Conservation (phyloP, 2,888 invertebrate genomes). For the Cheiracanthium punctorium region DNA sequence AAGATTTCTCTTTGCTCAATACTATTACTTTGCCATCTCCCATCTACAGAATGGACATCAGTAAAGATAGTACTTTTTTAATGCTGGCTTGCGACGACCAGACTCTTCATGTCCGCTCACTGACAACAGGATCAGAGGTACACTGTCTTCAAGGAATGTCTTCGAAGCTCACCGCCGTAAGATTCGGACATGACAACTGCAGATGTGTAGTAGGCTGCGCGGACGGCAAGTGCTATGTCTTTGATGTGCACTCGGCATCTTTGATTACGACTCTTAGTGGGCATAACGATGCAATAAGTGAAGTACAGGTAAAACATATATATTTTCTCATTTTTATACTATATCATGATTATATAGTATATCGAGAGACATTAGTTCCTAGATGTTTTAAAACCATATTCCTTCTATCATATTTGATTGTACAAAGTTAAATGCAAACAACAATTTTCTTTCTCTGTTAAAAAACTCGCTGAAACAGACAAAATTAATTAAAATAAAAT, state of each 20-base stretch:
- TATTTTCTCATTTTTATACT: no score
- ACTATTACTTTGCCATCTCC: constrained; percentile 84
- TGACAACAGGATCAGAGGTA: constrained; percentile 91
- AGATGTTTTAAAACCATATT: no score
- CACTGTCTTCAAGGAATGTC: constrained; percentile 83
- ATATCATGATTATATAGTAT: no score
- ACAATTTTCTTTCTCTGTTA: no score
- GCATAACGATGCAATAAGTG: constrained; percentile 79
- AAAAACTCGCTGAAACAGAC: no score
- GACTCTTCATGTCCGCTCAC: constrained; percentile 87
- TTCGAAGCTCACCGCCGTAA: constrained; percentile 82
- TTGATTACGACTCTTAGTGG: constrained; percentile 83
- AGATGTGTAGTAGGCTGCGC: constrained; percentile 87
- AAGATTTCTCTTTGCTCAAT: constrained; percentile 86
- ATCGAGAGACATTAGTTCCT: no score
- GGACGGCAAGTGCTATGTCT: constrained; percentile 87
- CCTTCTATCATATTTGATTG: no score
- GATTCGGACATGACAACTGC: constrained; percentile 87
- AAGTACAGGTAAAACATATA: constrained; percentile 83
- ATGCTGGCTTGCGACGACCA: constrained; percentile 90
- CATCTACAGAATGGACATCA: constrained; percentile 86
- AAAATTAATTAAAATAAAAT: no score
- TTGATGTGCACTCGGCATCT: constrained; percentile 87
- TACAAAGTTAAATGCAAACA: no score
- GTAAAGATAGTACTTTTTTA: constrained; percentile 91